Percentiles rank a stretch among this genome's conserved stretches.
Conservation (phyloP, 2,888 invertebrate species). For the Callinectes sapidus region DNA sequence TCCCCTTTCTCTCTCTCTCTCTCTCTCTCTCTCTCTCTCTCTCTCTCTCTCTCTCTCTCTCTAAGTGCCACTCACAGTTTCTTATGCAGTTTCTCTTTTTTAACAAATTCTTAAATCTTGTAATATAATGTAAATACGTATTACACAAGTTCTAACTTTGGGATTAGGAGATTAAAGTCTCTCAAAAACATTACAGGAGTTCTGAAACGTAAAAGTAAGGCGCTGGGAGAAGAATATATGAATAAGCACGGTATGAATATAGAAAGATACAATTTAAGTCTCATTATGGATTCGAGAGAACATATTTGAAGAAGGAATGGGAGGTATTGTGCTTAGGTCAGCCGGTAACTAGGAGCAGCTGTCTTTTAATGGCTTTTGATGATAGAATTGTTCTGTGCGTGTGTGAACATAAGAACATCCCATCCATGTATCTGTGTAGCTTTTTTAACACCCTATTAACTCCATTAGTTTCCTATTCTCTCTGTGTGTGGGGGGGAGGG, state of each 20-base stretch:
- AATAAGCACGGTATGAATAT: neutral
- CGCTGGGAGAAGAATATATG: neutral
- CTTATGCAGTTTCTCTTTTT: neutral
- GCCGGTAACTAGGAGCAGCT: neutral
- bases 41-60: neutral
- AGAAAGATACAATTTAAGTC: neutral
- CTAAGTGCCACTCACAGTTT: neutral
- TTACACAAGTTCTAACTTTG: neutral
- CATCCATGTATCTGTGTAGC: no score
- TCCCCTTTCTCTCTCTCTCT: neutral
- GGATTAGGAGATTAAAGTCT: neutral
- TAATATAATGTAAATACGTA: neutral
- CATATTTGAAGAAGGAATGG: neutral
- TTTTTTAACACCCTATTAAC: no score
- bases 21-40: conserved; percentile 14
- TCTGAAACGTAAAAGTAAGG: neutral
- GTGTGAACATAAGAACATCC: no score
- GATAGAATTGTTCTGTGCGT: neutral
- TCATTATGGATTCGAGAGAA: neutral
- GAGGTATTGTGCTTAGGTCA: neutral
- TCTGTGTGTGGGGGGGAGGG: no score
- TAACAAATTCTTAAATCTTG: neutral
- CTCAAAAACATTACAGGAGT: neutral
- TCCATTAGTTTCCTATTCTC: no score
- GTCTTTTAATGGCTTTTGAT: neutral